Evolutionary conservation across 2,797 vertebrate species (phyloP).

Genomic region (Phyllotis vaccarum): DNA sequence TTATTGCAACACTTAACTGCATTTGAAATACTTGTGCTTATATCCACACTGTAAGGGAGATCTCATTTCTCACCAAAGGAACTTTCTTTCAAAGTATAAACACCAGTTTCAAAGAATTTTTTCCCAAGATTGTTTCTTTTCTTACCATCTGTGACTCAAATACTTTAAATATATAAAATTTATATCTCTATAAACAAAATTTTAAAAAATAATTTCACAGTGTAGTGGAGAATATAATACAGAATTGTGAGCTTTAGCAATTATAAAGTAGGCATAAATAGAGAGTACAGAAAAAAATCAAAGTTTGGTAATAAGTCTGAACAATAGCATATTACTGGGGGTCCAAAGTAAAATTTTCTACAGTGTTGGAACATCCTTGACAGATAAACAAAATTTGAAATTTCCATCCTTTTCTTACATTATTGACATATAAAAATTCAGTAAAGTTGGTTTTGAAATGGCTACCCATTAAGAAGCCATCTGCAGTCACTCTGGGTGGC

Average conservation of each 20-base stretch:
- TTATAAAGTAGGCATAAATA: background rate
- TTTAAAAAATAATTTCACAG: background rate
- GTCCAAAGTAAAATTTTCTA: background rate
- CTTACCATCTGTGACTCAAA: background rate
- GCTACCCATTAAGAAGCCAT: slow-evolving; percentile 69
- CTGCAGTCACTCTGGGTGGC: slow-evolving; percentile 65
- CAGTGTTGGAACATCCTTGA: background rate
- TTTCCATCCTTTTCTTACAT: background rate
- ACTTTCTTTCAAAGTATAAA: background rate
- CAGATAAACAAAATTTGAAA: background rate
- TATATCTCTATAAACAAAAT: background rate
- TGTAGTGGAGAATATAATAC: background rate
- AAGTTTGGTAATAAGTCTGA: background rate
- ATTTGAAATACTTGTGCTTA: background rate
- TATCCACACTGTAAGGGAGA: background rate
- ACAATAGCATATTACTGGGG: background rate
- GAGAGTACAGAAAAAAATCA: background rate
- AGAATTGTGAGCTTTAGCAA: background rate
- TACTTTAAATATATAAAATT: background rate
- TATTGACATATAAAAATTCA: slow-evolving; percentile 26
- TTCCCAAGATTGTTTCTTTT: background rate
- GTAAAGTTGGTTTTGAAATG: slow-evolving; percentile 21
- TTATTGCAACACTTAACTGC: no score
- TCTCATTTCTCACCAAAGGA: background rate
- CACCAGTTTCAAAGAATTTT: background rate